Conservation (phyloP, 1,140 invertebrate genomes). For the Neelides sp. region DNA sequence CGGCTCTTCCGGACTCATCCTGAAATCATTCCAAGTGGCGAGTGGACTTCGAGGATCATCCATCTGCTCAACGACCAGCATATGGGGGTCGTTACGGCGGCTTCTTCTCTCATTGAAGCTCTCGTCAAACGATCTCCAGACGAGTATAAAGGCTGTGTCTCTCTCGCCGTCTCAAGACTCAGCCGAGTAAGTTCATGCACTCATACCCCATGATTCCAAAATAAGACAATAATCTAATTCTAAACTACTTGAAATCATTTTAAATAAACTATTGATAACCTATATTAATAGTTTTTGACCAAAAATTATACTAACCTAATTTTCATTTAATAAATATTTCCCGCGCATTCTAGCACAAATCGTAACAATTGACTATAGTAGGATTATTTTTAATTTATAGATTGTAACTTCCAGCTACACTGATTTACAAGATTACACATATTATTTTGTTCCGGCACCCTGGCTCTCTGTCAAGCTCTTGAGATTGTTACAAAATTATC, state of each 20-base stretch:
- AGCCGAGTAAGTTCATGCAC: constrained; percentile 55
- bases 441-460: constrained; percentile 99
- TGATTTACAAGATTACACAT: constrained; percentile 98
- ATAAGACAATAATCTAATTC: constrained; percentile 9
- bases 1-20: constrained; percentile 83
- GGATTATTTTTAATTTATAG: constrained; percentile 39
- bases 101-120: constrained; percentile 93
- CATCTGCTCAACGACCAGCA: constrained; percentile 98
- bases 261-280: background rate
- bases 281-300: background rate
- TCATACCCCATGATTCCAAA: constrained; percentile 32
- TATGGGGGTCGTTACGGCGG: constrained; percentile 97
- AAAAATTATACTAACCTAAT: no score
- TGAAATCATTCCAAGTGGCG: constrained; percentile 89
- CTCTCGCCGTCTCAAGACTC: constrained; percentile 88
- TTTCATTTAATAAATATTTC: no score
- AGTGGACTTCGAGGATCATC: constrained; percentile 98
- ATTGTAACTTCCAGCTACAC: constrained; percentile 97
- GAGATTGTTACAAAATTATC: constrained; percentile 93
- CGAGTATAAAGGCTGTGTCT: constrained; percentile 98
- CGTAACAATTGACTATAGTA: no score
- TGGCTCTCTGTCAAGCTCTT: constrained; percentile 98
- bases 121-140: constrained; percentile 97
- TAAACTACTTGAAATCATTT: background rate
- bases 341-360: no score